Evolutionary conservation across 2,113 vertebrate species (phyloP).

Genomic region (Chloebia gouldiae): DNA sequence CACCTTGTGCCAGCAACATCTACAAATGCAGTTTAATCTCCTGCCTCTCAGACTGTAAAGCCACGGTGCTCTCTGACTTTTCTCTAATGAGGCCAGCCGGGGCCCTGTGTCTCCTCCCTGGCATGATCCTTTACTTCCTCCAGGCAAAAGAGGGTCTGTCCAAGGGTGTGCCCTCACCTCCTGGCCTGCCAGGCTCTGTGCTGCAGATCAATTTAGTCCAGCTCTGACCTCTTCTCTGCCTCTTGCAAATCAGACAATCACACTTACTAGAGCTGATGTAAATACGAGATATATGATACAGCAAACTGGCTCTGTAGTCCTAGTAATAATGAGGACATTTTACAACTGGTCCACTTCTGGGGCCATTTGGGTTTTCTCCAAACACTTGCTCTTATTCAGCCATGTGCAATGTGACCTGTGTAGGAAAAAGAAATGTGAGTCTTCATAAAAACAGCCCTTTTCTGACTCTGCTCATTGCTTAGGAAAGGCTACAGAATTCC

Average conservation of each 20-base stretch:
- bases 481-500: neutral
- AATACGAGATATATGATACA: neutral
- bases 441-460: neutral
- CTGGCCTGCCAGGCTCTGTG: neutral
- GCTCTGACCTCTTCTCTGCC: neutral
- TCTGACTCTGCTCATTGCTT: neutral
- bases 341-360: neutral
- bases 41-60: neutral
- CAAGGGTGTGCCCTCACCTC: accelerated
- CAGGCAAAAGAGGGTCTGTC: neutral
- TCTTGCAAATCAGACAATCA: neutral
- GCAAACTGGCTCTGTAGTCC: neutral
- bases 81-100: neutral
- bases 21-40: neutral
- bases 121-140: neutral
- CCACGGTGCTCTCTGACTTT: neutral
- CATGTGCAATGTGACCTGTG: neutral
- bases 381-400: neutral
- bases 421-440: neutral
- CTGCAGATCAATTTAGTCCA: neutral
- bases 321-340: neutral
- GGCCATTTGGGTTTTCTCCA: neutral
- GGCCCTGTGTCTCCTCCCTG: accelerated
- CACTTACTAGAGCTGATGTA: neutral
- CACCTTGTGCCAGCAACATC: conserved; percentile 53